Evolutionary conservation across 2,113 vertebrate species (phyloP).

Genomic region (Zonotrichia leucophrys): DNA sequence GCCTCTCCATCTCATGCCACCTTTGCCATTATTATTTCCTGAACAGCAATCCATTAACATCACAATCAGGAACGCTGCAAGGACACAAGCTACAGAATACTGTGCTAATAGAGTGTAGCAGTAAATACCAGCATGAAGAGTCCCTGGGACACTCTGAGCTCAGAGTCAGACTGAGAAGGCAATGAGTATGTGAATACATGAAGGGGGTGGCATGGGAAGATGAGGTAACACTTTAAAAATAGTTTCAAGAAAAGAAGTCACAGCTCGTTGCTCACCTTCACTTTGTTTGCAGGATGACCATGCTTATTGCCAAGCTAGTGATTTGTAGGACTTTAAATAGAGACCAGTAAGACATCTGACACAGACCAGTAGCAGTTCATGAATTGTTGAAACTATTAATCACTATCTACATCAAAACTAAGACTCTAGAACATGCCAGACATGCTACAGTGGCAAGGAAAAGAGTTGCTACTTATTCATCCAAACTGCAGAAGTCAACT

Average conservation of each 20-base stretch:
- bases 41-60: background rate
- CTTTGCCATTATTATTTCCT: background rate
- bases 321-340: background rate
- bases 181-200: background rate
- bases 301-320: background rate
- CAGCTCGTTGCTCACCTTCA: background rate
- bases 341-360: background rate
- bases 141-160: background rate
- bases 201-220: background rate
- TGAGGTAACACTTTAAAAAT: background rate
- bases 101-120: background rate
- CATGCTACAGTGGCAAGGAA: background rate
- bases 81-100: background rate
- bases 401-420: background rate
- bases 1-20: background rate
- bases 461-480: background rate
- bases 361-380: background rate
- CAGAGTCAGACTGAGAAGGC: background rate
- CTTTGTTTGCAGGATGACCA: background rate
- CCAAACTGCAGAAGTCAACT: background rate
- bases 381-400: background rate
- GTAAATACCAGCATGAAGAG: background rate
- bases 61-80: background rate
- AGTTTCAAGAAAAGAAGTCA: background rate
- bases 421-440: background rate